Evolutionary conservation across 2,888 invertebrate genomes (phyloP), one percentile per base, ranked within the genome.

Genomic region (Pristionchus fissidentatus): DNA sequence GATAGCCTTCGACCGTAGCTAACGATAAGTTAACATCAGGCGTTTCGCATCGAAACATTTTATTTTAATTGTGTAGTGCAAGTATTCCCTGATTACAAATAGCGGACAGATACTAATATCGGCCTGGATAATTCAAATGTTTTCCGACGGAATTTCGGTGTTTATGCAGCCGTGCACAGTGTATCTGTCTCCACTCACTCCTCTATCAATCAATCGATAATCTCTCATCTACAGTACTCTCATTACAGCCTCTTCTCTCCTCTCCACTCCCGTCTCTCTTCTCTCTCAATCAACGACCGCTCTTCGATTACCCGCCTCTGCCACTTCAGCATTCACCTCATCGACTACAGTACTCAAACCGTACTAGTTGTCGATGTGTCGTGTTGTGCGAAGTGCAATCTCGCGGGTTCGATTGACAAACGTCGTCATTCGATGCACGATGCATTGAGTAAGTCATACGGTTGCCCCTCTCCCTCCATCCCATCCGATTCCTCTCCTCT

Each of bases 231-330:
- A 43, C 43, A 10, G n/a, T 43, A 38, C 13, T 52, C 32, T 2
- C 49, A 55, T 57, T 79, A 13, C 79, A 79, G 79, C 55, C 38
- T 55, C 57, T 13, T 79, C 79, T 3, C 79, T 79, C 15, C 79
- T 79, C 55, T 79, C 79, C 13, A 79, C 79, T 41, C 79, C 79
- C 10, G 79, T 79, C 22, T 79, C 79, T 46, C 79, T 79, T 79
- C 57, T 79, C 35, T 38, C 57, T 29, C 79, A 79, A 57, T 79
- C 79, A 57, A 79, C 79, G 32, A 79, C 79, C 19, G 79, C 79
- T 46, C 79, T 79, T 29, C 41, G 79, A 41, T 46, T 79, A 38
- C 79, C 79, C 38, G 26, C 29, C 22, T 77, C 77, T 2, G 77
- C 79, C 10, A 60, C n/a, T 5, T 79, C 79, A n/a, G 52, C 57